Evolutionary conservation across 2,797 vertebrate genomes (phyloP).

Genomic region (Anisognathus igniventris): DNA sequence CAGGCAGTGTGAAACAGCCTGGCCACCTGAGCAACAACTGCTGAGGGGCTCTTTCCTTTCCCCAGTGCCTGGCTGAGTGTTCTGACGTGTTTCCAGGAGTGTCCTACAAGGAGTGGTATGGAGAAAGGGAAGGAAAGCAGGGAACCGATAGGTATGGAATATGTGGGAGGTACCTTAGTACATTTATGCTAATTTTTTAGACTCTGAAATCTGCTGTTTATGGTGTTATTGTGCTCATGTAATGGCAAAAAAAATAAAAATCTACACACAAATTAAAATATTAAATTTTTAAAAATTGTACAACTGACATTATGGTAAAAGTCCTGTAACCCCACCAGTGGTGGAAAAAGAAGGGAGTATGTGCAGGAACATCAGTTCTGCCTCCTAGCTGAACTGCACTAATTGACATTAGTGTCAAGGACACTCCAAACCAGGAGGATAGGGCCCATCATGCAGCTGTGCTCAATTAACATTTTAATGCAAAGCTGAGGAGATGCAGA

Average conservation of each 20-base stretch:
- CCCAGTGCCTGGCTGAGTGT: neutral
- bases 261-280: neutral
- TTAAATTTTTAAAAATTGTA: neutral
- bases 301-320: neutral
- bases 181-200: neutral
- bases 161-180: neutral
- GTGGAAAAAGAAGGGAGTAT: neutral
- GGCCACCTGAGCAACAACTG: neutral
- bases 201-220: neutral
- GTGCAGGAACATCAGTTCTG: fast-evolving
- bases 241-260: neutral
- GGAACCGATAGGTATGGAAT: fast-evolving
- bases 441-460: slow-evolving; percentile 19
- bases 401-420: neutral
- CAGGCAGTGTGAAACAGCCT: neutral
- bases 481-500: slow-evolving; percentile 27
- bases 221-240: neutral
- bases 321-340: neutral
- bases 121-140: neutral
- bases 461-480: slow-evolving; percentile 49
- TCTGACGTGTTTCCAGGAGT: neutral
- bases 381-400: neutral
- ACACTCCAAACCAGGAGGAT: neutral
- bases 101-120: neutral
- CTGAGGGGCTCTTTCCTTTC: neutral